Conservation (phyloP, 2,888 invertebrate species). For the Calameuta pallipes region DNA sequence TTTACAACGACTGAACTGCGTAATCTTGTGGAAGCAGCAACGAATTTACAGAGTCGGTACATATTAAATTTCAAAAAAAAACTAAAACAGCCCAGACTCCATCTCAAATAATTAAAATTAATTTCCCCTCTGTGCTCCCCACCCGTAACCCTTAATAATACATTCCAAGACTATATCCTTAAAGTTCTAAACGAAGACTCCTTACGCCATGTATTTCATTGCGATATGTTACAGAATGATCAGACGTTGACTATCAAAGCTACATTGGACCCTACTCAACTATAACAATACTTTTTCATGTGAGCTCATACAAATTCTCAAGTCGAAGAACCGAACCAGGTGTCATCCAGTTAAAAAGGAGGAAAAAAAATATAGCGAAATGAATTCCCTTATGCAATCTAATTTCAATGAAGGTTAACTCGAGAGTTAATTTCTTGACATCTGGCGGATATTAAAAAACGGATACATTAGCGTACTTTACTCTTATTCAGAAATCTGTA, state of each 20-base stretch:
- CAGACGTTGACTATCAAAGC: too few species aligned
- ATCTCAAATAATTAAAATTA: too few species aligned
- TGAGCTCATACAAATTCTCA: not conserved
- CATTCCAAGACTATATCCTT: too few species aligned
- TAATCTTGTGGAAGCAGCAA: not conserved
- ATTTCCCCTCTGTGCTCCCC: too few species aligned
- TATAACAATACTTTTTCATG: not conserved
- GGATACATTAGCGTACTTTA: not conserved
- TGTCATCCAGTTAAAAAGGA: not conserved
- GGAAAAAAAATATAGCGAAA: not conserved
- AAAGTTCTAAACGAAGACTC: too few species aligned
- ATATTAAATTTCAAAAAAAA: not conserved
- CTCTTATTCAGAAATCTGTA: not conserved
- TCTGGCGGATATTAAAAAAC: not conserved
- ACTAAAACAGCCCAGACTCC: too few species aligned
- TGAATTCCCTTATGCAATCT: not conserved
- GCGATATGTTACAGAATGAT: not conserved
- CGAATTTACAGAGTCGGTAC: not conserved
- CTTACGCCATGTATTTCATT: not conserved
- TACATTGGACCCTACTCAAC: not conserved
- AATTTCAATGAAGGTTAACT: not conserved
- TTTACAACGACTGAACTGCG: not conserved
- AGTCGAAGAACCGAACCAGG: not conserved
- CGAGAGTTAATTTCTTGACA: not conserved
- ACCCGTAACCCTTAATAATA: too few species aligned